A percentile compares a stretch with the other conserved stretches of the same genome.
Conservation (phyloP, 2,113 vertebrate species). For the Chionis minor region DNA sequence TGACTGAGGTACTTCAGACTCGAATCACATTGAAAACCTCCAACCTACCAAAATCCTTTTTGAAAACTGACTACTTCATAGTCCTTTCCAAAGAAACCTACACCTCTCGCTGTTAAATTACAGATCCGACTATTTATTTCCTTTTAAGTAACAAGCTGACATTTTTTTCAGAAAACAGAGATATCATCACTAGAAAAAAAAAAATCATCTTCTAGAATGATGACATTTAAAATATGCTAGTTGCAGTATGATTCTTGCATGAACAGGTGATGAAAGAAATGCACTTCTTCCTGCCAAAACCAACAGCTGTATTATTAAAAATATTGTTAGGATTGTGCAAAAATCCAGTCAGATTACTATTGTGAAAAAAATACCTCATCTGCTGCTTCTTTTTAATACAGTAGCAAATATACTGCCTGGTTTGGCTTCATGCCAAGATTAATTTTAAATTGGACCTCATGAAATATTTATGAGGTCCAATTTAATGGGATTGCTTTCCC, state of each 20-base stretch:
- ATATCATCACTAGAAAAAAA: background rate
- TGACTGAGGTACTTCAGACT: background rate
- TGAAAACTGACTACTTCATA: background rate
- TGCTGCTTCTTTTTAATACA: constrained; percentile 63
- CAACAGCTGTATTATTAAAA: constrained; percentile 58
- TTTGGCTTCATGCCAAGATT: constrained; percentile 57
- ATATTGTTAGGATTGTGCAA: constrained; percentile 48
- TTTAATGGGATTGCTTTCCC: constrained; percentile 68
- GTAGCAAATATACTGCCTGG: constrained; percentile 55
- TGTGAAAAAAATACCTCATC: constrained; percentile 61
- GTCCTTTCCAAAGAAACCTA: background rate
- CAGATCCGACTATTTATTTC: background rate
- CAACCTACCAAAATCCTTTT: background rate
- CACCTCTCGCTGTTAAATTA: background rate
- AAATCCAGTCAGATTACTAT: constrained; percentile 51
- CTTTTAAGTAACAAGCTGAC: background rate
- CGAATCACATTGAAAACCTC: background rate
- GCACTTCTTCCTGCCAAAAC: constrained; percentile 41
- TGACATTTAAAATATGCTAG: background rate
- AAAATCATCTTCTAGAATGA: background rate
- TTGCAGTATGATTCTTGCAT: background rate
- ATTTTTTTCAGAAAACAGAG: background rate
- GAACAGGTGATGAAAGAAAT: background rate
- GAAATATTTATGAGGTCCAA: constrained; percentile 72
- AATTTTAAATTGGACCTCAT: constrained; percentile 66